phyloP scores from a whole-genome alignment of 2,113 vertebrate genomes.

The Promerops cafer region DNA sequence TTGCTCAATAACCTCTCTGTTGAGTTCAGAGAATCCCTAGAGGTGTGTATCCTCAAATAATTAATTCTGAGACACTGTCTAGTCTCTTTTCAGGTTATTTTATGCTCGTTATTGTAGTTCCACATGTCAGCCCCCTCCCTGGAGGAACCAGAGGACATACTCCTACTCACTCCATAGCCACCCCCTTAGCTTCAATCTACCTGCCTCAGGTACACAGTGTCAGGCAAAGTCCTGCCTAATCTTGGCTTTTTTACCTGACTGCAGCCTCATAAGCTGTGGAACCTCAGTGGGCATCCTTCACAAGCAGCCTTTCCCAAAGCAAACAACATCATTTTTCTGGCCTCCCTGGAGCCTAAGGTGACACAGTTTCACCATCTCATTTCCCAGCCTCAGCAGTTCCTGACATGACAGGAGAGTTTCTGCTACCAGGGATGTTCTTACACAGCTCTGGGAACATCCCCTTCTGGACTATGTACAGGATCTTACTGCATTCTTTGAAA shows the following conservation, averaged over 20 bases:
- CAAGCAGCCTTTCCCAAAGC: background rate
- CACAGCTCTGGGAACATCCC: background rate
- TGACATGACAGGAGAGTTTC: background rate
- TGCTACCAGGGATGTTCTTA: background rate
- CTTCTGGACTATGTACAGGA: background rate
- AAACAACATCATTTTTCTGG: background rate
- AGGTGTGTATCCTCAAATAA: background rate
- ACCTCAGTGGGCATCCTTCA: background rate
- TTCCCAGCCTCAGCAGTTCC: background rate
- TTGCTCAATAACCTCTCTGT: background rate
- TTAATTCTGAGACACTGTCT: background rate
- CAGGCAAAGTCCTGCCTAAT: background rate
- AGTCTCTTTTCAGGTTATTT: background rate
- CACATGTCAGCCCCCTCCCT: background rate
- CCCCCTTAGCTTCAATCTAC: background rate
- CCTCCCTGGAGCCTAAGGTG: background rate
- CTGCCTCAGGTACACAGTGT: background rate
- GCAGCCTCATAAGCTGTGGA: background rate
- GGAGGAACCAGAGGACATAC: background rate
- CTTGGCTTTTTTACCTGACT: background rate
- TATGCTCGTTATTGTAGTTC: background rate
- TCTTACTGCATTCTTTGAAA: background rate
- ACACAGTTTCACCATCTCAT: background rate
- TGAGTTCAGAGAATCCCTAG: background rate
- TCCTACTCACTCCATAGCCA: background rate